These are phyloP conservation scores for Microtus oregoni DNA, from an alignment of 2,113 vertebrate genomes.

Conservation along the genomic window DNA sequence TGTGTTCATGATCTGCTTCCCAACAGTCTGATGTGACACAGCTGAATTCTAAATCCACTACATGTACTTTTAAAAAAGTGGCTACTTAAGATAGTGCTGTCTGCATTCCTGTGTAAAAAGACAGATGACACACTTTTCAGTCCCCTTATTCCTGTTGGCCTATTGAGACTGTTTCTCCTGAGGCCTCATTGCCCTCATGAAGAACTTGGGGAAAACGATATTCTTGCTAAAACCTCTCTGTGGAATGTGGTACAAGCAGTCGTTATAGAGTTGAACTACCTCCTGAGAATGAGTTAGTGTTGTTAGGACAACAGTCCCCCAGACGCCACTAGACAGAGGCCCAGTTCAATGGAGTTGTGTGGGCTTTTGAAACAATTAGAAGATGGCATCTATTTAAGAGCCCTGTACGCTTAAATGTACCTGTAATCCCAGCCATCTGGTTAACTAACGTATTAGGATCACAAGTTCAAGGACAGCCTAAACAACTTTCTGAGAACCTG, in stretches of 20 bases:
- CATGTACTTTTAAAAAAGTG: conserved; percentile 49
- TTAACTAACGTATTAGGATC: neutral
- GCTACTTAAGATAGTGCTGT: conserved; percentile 69
- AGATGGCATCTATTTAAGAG: conserved; percentile 54
- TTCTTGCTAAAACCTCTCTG: conserved; percentile 40
- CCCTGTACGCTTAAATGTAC: neutral
- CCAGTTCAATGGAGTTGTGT: conserved; percentile 45
- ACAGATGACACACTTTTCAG: conserved; percentile 75
- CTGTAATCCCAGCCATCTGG: neutral
- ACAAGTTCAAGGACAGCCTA: neutral
- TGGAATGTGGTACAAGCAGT: neutral
- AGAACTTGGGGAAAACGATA: conserved; percentile 48
- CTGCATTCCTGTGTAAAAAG: conserved; percentile 63
- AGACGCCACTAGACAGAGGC: conserved; percentile 59
- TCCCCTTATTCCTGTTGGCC: neutral
- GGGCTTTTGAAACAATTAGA: conserved; percentile 56
- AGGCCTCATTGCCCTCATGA: neutral
- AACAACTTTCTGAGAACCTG: neutral
- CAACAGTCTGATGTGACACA: conserved; percentile 83
- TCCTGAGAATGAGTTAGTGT: conserved; percentile 49
- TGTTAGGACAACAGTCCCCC: conserved; percentile 13
- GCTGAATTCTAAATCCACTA: conserved; percentile 83
- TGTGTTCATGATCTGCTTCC: conserved; percentile 80
- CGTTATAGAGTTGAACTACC: conserved; percentile 10
- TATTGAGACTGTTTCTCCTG: conserved; percentile 46